Evolutionary conservation across 2,113 vertebrate species (phyloP).

Genomic region (Centropristis striata): DNA sequence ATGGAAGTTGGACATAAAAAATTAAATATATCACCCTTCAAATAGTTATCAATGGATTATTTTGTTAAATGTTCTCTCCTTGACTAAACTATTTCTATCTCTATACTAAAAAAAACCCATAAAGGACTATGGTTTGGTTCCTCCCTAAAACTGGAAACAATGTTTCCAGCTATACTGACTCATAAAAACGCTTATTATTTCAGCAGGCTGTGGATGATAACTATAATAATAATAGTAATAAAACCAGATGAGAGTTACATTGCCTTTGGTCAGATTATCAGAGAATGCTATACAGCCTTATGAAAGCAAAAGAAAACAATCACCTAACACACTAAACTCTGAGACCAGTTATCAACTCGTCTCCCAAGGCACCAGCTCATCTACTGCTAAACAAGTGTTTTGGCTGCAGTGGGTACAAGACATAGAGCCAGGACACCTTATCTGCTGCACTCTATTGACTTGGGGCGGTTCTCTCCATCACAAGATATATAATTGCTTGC

Average conservation of each 20-base stretch:
- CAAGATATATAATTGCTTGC: neutral
- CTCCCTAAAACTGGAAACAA: constrained; percentile 4
- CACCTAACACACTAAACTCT: constrained; percentile 14
- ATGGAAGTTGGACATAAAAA: neutral
- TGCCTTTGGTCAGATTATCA: neutral
- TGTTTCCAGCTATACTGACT: neutral
- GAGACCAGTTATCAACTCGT: neutral
- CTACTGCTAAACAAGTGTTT: constrained; percentile 3
- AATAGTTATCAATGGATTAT: neutral
- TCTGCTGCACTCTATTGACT: neutral
- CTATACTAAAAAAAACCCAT: too few relatives aligned
- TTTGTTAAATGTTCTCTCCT: neutral
- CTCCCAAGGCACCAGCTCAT: constrained; percentile 2
- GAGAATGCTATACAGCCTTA: neutral
- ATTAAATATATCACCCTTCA: neutral
- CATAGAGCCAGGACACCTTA: neutral
- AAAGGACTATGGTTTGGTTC: neutral
- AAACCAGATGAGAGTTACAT: neutral
- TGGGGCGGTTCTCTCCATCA: neutral
- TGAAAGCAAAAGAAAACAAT: neutral
- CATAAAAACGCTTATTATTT: neutral
- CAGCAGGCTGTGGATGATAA: neutral
- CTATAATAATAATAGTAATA: too few relatives aligned
- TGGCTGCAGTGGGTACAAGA: neutral
- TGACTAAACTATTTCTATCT: neutral